A percentile compares a stretch with the other conserved stretches of the same genome.
phyloP scores from a whole-genome alignment of 1,140 invertebrate species.

The Brachionus angularis region DNA sequence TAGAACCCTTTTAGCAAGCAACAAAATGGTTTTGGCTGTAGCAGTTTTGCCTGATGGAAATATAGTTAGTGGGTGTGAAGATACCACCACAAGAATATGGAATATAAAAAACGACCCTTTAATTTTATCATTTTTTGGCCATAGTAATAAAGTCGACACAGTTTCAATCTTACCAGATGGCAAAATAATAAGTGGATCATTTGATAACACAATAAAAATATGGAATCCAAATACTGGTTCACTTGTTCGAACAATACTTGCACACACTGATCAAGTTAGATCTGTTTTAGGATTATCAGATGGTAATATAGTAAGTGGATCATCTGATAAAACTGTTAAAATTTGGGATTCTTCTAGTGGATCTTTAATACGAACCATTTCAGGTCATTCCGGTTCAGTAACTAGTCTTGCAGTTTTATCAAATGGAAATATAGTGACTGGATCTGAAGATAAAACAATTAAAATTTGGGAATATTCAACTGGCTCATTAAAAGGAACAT shows the following conservation, averaged over 20 bases:
- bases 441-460: conserved; percentile 92
- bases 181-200: conserved; percentile 96
- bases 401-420: conserved; percentile 89
- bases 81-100: conserved; percentile 97
- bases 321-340: conserved; percentile 97
- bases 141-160: conserved; percentile 89
- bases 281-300: conserved; percentile 99
- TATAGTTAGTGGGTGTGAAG: conserved; percentile 95
- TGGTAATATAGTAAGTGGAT: conserved; percentile 98
- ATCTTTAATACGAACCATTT: conserved; percentile 96
- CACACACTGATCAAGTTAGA: conserved; percentile 97
- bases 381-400: conserved; percentile 97
- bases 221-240: conserved; percentile 97
- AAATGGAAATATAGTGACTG: conserved; percentile 88
- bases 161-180: conserved; percentile 97
- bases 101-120: conserved; percentile 98
- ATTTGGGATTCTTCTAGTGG: conserved; percentile 68
- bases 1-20: conserved; percentile 91
- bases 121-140: conserved; percentile 88
- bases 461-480: conserved; percentile 98
- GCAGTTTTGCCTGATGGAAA: conserved; percentile 93
- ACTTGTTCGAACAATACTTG: conserved; percentile 86
- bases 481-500: conserved; percentile 88
- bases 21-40: conserved; percentile 97
- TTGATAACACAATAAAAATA: conserved; percentile 99